These are phyloP conservation scores for Chloebia gouldiae DNA, from an alignment of 2,113 vertebrate genomes.

Conservation along the genomic window DNA sequence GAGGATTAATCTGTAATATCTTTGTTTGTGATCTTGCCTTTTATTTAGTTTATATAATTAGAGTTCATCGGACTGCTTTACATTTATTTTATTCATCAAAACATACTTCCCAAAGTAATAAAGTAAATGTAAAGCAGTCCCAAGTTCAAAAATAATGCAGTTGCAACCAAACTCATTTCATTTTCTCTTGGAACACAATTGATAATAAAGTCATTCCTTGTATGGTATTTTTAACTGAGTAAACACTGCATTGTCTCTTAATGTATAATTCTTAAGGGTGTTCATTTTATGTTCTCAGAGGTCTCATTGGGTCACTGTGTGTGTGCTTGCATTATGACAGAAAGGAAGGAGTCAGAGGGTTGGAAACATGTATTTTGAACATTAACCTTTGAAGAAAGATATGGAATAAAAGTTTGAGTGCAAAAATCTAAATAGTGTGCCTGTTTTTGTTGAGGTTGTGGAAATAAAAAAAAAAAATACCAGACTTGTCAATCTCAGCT, in stretches of 20 bases:
- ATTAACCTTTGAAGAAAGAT: not conserved
- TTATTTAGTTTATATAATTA: conserved; percentile 72
- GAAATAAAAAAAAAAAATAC: not conserved
- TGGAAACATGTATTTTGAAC: not conserved
- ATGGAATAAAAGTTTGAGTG: not conserved
- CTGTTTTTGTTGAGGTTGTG: not conserved
- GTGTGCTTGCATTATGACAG: not conserved
- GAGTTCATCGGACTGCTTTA: conserved; percentile 62
- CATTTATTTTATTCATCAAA: conserved; percentile 51
- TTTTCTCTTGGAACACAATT: not conserved
- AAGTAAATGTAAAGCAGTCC: no score
- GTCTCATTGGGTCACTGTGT: not conserved
- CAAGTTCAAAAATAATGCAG: not conserved
- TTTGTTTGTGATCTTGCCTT: conserved; percentile 66
- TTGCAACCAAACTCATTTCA: not conserved
- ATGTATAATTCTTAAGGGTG: not conserved
- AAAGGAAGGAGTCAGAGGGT: not conserved
- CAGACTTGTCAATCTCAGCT: not conserved
- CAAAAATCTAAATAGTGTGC: not conserved
- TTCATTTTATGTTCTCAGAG: not conserved
- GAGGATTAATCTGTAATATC: conserved; percentile 53
- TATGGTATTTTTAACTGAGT: not conserved
- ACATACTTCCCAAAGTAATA: conserved; percentile 55
- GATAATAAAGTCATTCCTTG: not conserved
- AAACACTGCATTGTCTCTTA: not conserved